phyloP scores from a whole-genome alignment of 2,888 invertebrate genomes.

The Drosophila kambysellisi region DNA sequence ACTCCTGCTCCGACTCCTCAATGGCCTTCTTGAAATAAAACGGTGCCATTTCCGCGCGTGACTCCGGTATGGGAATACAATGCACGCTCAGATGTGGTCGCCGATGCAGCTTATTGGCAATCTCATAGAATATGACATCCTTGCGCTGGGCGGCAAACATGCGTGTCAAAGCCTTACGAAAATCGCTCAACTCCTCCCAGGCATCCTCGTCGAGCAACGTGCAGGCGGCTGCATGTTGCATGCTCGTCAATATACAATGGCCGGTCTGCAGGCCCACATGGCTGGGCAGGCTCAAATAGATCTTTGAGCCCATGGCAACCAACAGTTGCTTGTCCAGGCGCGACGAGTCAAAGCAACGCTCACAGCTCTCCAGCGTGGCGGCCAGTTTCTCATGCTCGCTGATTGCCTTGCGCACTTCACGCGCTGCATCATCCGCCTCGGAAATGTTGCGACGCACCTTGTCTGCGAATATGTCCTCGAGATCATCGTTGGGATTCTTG shows the following conservation, averaged over 20 bases:
- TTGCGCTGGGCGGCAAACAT: constrained; percentile 91
- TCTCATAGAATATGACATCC: constrained; percentile 96
- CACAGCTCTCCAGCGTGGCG: constrained; percentile 91
- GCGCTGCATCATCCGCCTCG: constrained; percentile 87
- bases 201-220: constrained; percentile 97
- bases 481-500: constrained; percentile 88
- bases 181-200: constrained; percentile 93
- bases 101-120: constrained; percentile 90
- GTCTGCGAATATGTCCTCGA: constrained; percentile 94
- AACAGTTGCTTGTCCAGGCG: constrained; percentile 94
- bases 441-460: constrained; percentile 89
- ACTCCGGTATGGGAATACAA: constrained; percentile 90
- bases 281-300: constrained; percentile 93
- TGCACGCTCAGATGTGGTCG: constrained; percentile 95
- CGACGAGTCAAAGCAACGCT: constrained; percentile 92
- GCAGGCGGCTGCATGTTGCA: constrained; percentile 91
- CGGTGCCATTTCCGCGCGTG: constrained; percentile 94
- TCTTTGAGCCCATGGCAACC: constrained; percentile 91
- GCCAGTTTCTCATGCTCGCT: constrained; percentile 90
- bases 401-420: constrained; percentile 89
- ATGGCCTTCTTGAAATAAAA: constrained; percentile 99
- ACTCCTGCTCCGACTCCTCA: constrained; percentile 97
- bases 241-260: constrained; percentile 94
- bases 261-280: constrained; percentile 92
- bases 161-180: constrained; percentile 91